Evolutionary conservation across 1,140 invertebrate genomes (phyloP), one percentile per base, ranked within the genome.

Genomic region (Trichogramma pretiosum): DNA sequence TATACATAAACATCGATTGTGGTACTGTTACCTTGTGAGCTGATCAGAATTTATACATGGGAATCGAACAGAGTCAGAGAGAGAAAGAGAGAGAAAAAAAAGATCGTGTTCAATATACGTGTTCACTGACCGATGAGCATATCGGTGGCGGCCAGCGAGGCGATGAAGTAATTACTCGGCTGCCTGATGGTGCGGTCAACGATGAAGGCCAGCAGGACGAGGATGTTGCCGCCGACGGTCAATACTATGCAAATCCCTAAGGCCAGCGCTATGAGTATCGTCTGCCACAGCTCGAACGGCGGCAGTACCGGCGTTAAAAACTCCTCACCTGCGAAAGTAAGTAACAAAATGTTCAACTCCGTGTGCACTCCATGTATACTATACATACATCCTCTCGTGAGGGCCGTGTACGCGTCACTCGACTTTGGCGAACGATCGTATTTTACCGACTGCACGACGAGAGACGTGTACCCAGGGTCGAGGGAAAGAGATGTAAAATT

Each of bases 101-200:
- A 36, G 34, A 22, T 1, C 4, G 21, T 4, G 21, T 16, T 18
- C 16, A 14, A 28, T 13, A 9, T 16, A 21, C 23, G 19, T 28
- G 21, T 14, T 3, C 5, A 67, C 76, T 80, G 69, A 81, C 97
- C 97, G 68, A 99, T 99, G 47, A 99, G 79, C 73, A 99, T 83
- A 74, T 99, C 97, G 10, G 94, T 98, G 23, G 95, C 90, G 18
- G 97, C 96, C 33, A 99, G 77, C 0, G 94, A 98, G 3, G 93
- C 95, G 42, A 99, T 98, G 74, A 99, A 99, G 74, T 98, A 99
- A 74, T 99, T 99, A 63, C 92, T 96, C 2, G 97, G 96, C 62
- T 99, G 95, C 35, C 97, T 81, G 60, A 99, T 99, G 45, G 88
- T 88, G 46, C 95, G 78, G 67, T 99, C 97, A 19, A 99, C 87